Evolutionary conservation across 2,113 vertebrate species (phyloP).

Genomic region (Aegithalos caudatus): DNA sequence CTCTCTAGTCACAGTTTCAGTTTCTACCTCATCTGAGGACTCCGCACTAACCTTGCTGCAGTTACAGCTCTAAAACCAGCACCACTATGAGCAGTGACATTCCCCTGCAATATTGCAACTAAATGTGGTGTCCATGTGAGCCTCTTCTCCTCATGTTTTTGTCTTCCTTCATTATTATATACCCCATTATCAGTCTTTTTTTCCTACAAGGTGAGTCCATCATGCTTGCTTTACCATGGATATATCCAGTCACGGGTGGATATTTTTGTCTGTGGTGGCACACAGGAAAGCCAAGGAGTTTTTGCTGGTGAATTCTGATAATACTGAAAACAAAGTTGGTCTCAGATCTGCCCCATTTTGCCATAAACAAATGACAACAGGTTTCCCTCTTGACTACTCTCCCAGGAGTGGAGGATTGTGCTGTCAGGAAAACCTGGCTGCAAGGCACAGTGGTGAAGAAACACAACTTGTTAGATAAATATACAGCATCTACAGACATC

Average conservation of each 20-base stretch:
- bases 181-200: background rate
- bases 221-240: background rate
- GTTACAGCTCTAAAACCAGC: background rate
- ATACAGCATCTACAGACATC: background rate
- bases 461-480: background rate
- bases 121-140: background rate
- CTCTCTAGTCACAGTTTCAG: background rate
- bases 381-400: background rate
- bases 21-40: background rate
- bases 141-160: background rate
- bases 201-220: background rate
- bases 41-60: accelerated
- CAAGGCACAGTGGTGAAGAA: background rate
- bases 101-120: accelerated
- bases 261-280: background rate
- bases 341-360: background rate
- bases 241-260: background rate
- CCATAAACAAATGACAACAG: background rate
- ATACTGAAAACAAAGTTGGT: background rate
- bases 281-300: background rate
- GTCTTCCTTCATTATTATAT: background rate
- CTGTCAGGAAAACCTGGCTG: background rate
- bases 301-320: background rate
- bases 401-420: background rate
- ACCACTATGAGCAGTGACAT: background rate